These are phyloP conservation scores for Eubucco bourcierii DNA, from an alignment of 2,113 vertebrate species.

Conservation along the genomic window DNA sequence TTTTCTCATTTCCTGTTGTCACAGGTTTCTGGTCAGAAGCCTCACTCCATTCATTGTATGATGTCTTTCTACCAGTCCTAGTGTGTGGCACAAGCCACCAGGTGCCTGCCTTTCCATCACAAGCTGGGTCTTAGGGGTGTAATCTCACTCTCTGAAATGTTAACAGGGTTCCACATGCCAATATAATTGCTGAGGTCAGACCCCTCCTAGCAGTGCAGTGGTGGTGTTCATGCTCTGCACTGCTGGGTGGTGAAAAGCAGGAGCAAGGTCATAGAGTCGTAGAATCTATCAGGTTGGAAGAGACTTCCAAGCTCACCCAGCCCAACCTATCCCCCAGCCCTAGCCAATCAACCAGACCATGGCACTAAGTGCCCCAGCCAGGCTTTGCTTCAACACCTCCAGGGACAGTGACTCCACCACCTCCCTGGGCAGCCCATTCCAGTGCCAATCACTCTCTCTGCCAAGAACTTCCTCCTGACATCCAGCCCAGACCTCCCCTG, in stretches of 20 bases:
- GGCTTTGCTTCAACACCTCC: too few species aligned
- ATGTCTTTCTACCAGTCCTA: background rate
- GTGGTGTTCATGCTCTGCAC: background rate
- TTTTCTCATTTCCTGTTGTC: background rate
- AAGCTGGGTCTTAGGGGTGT: background rate
- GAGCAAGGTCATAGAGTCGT: background rate
- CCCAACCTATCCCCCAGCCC: too few species aligned
- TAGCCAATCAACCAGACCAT: too few species aligned
- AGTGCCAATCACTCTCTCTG: too few species aligned
- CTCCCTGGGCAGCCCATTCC: too few species aligned
- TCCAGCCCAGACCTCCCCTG: too few species aligned
- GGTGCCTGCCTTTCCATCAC: background rate
- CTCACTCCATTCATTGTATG: background rate
- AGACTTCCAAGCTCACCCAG: too few species aligned
- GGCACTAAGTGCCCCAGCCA: too few species aligned
- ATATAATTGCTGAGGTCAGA: background rate
- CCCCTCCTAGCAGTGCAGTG: fast-evolving
- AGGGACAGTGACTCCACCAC: too few species aligned
- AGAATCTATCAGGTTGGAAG: too few species aligned
- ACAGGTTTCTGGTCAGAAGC: too few species aligned
- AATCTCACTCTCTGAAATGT: background rate
- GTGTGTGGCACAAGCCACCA: background rate
- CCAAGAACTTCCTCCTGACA: too few species aligned
- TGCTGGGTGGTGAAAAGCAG: background rate
- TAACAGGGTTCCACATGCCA: background rate